Evolutionary conservation across 2,797 vertebrate genomes (phyloP).

Genomic region (Labeo calbasu): DNA sequence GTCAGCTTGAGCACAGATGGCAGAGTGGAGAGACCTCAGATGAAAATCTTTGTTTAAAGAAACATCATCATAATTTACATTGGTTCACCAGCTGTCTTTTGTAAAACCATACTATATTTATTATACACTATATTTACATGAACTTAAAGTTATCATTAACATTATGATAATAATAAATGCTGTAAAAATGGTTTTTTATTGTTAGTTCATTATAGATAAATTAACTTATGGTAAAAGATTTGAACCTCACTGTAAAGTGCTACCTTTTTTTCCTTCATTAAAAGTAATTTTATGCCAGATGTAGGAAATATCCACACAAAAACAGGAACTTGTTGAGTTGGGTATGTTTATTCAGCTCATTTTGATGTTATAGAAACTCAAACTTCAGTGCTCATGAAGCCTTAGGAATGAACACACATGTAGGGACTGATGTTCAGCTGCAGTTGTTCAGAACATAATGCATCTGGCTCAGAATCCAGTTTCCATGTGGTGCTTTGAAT

Average conservation of each 20-base stretch:
- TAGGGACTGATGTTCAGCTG: neutral
- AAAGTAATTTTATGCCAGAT: neutral
- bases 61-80: neutral
- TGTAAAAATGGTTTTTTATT: neutral
- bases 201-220: neutral
- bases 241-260: neutral
- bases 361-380: neutral
- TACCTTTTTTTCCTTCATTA: neutral
- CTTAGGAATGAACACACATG: neutral
- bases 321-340: neutral
- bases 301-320: neutral
- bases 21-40: neutral
- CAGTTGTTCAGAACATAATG: slow-evolving; percentile 7
- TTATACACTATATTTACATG: neutral
- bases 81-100: slow-evolving; percentile 14
- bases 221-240: neutral
- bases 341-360: neutral
- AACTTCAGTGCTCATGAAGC: neutral
- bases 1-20: slow-evolving; percentile 48
- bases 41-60: slow-evolving; percentile 27
- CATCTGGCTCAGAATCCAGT: slow-evolving; percentile 4
- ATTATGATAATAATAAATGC: neutral
- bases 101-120: neutral
- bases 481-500: neutral
- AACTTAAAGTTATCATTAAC: neutral